Evolutionary conservation across 2,797 vertebrate genomes (phyloP).

Genomic region (Myotis planiceps): DNA sequence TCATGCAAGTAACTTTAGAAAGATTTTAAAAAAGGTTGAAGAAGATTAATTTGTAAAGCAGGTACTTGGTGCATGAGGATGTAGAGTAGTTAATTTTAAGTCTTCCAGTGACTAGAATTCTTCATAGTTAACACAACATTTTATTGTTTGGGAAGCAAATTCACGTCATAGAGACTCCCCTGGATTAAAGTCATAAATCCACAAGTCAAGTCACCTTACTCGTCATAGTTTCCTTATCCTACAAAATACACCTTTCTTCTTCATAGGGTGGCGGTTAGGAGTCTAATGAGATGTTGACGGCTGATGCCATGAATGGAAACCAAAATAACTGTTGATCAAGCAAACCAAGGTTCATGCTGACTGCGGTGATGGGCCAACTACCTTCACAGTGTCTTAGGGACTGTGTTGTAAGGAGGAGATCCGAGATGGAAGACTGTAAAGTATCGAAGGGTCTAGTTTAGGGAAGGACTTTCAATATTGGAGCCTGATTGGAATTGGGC

Average conservation of each 20-base stretch:
- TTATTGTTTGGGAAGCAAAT: neutral
- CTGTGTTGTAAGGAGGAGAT: neutral
- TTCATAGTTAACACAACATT: neutral
- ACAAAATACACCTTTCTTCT: neutral
- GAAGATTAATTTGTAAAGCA: neutral
- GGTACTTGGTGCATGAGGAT: neutral
- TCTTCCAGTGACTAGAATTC: neutral
- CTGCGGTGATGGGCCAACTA: fast-evolving
- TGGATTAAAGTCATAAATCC: neutral
- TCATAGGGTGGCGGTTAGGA: neutral
- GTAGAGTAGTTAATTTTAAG: neutral
- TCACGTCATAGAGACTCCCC: neutral
- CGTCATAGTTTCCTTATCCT: neutral
- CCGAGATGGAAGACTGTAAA: neutral
- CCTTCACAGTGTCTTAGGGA: fast-evolving
- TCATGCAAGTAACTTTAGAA: neutral
- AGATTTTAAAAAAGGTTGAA: neutral
- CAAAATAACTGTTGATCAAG: too few species aligned
- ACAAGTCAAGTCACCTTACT: neutral
- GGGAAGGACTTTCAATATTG: neutral
- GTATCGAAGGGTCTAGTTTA: too few species aligned
- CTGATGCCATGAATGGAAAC: neutral
- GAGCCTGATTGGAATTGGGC: fast-evolving
- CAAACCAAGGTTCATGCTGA: neutral
- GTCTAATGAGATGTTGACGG: fast-evolving